phyloP scores from a whole-genome alignment of 1,140 invertebrate species.

The Nephila pilipes region DNA sequence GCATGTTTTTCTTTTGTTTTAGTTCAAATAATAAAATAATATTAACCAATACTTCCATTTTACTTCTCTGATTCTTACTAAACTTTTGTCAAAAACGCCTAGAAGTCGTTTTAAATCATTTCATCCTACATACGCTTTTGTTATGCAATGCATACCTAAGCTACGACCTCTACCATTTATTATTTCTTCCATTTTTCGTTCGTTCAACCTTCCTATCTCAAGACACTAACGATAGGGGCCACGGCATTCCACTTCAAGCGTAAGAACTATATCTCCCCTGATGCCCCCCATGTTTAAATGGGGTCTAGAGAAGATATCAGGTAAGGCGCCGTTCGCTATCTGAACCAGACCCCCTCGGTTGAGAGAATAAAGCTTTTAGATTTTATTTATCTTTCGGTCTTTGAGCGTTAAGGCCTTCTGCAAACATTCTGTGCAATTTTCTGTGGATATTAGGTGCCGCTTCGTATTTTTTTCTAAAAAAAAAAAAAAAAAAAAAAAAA shows the following conservation, averaged over 20 bases:
- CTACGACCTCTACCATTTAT: not conserved
- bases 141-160: too few species aligned
- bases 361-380: not conserved
- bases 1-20: too few species aligned
- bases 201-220: not conserved
- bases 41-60: too few species aligned
- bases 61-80: too few species aligned
- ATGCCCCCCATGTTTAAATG: not conserved
- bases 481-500: too few species aligned
- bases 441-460: too few species aligned
- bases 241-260: not conserved
- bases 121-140: too few species aligned
- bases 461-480: too few species aligned
- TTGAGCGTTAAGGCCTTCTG: not conserved
- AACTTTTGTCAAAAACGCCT: too few species aligned
- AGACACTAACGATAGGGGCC: not conserved
- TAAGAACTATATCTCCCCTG: not conserved
- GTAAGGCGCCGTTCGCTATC: conserved; percentile 9
- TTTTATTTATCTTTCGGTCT: not conserved
- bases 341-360: not conserved
- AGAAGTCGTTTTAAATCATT: too few species aligned
- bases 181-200: not conserved
- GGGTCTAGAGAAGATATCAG: not conserved
- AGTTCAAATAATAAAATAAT: too few species aligned
- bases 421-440: not conserved